Evolutionary conservation across 1,140 invertebrate species (phyloP), one percentile per base, ranked within the genome.

Genomic region (Gerris buenoi): DNA sequence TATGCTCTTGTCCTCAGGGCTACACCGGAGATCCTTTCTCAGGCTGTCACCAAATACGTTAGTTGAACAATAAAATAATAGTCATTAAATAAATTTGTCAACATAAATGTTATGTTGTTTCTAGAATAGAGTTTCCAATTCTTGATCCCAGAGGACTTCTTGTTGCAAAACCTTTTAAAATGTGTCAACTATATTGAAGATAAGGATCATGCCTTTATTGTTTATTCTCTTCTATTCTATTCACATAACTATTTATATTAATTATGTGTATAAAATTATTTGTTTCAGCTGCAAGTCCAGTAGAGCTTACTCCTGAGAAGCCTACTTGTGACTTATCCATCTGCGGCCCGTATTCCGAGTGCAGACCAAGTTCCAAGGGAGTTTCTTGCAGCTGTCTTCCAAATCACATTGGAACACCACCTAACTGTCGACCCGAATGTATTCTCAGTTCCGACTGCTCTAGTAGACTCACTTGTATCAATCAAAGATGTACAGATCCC

Each of bases 11-110:
- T 72, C 73, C 75, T 25, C 64, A 73, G 25, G 78, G 81, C 23
- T 81, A 78, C 64, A 81, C 81, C 65, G 84, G 84, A 58, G 86
- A 90, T 81, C 88, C 89, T 58, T 89, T 88, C 72, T 77, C 77
- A 18, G 77, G 78, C 74, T 85, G 82, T 70, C 74, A 71, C 71
- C 75, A 70, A 68, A 78, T 77, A 73, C 79, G 74, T 75, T 68
- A 74, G 72, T 71, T 65, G 33, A 67, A 61, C 69, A n/a, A n/a
- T n/a, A n/a, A n/a, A n/a, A n/a, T 29, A 70, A 71, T 65, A 65
- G 74, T 75, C 69, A 72, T n/a, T n/a, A n/a, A n/a, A n/a, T n/a
- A n/a, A n/a, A n/a, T n/a, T n/a, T n/a, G n/a, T n/a, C n/a, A n/a
- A n/a, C n/a, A n/a, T n/a, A n/a, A n/a, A n/a, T n/a, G n/a, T n/a